phyloP scores from a whole-genome alignment of 2,888 invertebrate genomes.

The Mantis religiosa region DNA sequence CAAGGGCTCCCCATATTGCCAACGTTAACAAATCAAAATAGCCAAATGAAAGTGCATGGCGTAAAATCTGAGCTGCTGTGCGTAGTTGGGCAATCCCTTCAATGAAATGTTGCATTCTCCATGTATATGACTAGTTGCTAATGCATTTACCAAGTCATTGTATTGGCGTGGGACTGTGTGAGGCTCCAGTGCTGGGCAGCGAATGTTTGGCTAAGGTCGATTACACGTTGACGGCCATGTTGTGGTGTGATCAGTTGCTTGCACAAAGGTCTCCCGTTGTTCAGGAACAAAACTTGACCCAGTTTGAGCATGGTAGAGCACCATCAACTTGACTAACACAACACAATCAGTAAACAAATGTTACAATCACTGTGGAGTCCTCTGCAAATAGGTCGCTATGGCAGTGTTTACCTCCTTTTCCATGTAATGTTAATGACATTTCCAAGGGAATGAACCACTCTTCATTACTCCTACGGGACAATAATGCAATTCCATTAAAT shows the following conservation, averaged over 20 bases:
- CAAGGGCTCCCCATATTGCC: too few relatives aligned
- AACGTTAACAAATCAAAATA: too few relatives aligned
- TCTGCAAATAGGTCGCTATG: not conserved
- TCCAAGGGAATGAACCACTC: not conserved
- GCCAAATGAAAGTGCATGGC: too few relatives aligned
- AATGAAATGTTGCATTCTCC: too few relatives aligned
- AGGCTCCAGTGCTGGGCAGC: not conserved
- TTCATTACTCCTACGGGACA: too few relatives aligned
- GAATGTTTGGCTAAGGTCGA: not conserved
- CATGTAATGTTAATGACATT: not conserved
- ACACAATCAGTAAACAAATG: not conserved
- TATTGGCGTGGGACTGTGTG: too few relatives aligned
- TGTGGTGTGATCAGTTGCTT: not conserved
- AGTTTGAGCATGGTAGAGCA: not conserved
- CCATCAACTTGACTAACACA: not conserved
- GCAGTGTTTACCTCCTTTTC: not conserved
- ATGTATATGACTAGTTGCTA: too few relatives aligned
- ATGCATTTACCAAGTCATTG: too few relatives aligned
- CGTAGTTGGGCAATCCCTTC: too few relatives aligned
- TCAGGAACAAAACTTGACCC: not conserved
- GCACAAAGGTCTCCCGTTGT: not conserved
- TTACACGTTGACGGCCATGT: not conserved
- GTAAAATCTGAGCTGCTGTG: too few relatives aligned
- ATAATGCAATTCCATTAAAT: too few relatives aligned
- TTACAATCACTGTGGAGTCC: not conserved